These are phyloP conservation scores for Lithobius niger DNA, from an alignment of 1,140 invertebrate genomes.

Conservation along the genomic window DNA sequence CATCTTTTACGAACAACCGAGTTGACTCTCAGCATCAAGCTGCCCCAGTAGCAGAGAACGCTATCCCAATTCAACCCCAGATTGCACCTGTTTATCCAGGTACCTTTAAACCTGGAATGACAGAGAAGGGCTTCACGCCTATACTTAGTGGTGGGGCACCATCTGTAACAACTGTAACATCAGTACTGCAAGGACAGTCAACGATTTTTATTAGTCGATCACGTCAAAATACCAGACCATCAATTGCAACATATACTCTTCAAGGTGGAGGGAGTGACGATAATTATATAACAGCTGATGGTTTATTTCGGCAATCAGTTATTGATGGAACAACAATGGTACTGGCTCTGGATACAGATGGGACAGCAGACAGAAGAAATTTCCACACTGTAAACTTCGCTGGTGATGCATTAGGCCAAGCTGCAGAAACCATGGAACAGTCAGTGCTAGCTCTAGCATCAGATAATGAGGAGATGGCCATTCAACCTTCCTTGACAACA, in stretches of 20 bases:
- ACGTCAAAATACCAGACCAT: background rate
- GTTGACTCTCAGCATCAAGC: background rate
- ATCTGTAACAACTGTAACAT: constrained; percentile 5
- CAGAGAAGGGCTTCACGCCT: constrained; percentile 11
- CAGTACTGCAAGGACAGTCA: constrained; percentile 9
- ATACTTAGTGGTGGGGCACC: background rate
- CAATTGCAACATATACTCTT: constrained; percentile 3
- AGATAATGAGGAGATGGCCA: background rate
- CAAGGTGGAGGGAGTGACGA: constrained; percentile 10
- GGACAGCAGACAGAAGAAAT: background rate
- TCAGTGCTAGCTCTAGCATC: background rate
- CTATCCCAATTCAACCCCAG: background rate
- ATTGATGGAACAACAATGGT: constrained; percentile 7
- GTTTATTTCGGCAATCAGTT: background rate
- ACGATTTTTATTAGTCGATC: constrained; percentile 7
- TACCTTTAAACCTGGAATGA: constrained; percentile 2
- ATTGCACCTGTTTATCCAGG: background rate
- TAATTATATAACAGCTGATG: background rate
- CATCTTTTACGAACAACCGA: background rate
- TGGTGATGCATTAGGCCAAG: background rate
- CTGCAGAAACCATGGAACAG: background rate
- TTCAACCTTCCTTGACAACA: constrained; percentile 47
- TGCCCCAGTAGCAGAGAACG: background rate
- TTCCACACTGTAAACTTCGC: background rate
- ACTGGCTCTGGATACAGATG: background rate